phyloP scores from a whole-genome alignment of 2,113 vertebrate genomes.

The Pavo muticus region DNA sequence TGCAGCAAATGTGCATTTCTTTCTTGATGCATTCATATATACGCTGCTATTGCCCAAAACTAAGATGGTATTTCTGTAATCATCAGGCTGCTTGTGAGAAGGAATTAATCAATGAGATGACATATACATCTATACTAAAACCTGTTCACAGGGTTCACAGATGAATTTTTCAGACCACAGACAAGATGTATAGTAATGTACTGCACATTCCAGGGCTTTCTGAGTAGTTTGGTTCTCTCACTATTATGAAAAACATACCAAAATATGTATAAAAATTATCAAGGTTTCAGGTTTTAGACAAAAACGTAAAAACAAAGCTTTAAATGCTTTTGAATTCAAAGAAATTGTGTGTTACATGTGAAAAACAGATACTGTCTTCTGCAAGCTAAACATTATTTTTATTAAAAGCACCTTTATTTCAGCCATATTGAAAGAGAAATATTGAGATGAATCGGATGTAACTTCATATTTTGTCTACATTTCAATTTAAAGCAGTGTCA shows the following conservation, averaged over 20 bases:
- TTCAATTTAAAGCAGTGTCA: not conserved
- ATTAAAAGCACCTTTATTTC: not conserved
- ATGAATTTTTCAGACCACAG: not conserved
- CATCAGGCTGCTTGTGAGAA: not conserved
- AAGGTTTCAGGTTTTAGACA: not conserved
- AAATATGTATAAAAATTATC: not conserved
- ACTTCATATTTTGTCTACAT: not conserved
- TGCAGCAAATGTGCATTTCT: rapidly evolving
- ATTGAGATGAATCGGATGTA: not conserved
- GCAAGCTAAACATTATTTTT: not conserved
- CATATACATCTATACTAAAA: not conserved
- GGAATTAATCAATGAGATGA: not conserved
- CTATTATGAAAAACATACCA: too few relatives aligned
- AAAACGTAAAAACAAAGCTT: not conserved
- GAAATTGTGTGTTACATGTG: not conserved
- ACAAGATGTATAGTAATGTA: not conserved
- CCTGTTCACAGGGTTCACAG: not conserved
- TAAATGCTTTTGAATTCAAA: not conserved
- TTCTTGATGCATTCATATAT: not conserved
- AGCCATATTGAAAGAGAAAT: not conserved
- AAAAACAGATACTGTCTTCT: not conserved
- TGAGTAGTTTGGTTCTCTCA: not conserved
- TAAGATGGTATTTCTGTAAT: not conserved
- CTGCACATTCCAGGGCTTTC: not conserved
- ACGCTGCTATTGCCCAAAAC: not conserved